phyloP scores from a whole-genome alignment of 1,140 invertebrate genomes.

The Eumaeus atala region DNA sequence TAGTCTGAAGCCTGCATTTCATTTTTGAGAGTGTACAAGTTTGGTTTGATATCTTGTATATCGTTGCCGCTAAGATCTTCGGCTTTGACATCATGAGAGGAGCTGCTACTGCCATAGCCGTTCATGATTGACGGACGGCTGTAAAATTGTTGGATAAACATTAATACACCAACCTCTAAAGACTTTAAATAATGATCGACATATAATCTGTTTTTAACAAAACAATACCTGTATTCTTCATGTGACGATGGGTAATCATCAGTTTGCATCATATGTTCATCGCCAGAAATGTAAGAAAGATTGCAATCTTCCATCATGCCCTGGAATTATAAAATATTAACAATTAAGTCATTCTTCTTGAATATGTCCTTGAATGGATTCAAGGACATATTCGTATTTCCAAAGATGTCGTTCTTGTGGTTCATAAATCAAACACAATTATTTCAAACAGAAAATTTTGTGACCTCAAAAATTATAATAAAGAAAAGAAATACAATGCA shows the following conservation, averaged over 20 bases:
- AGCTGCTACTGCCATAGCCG: constrained; percentile 61
- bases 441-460: too few relatives aligned
- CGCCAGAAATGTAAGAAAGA: constrained; percentile 65
- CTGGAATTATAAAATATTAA: constrained; percentile 36
- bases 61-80: constrained; percentile 65
- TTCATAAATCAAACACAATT: too few relatives aligned
- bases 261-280: constrained; percentile 68
- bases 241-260: constrained; percentile 70
- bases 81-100: constrained; percentile 65
- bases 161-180: neutral
- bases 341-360: too few relatives aligned
- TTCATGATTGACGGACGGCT: constrained; percentile 65
- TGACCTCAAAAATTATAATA: too few relatives aligned
- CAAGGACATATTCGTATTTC: too few relatives aligned
- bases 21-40: constrained; percentile 67
- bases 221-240: constrained; percentile 65
- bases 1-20: constrained; percentile 68
- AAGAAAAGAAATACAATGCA: too few relatives aligned
- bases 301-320: constrained; percentile 75
- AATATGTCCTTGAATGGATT: too few relatives aligned
- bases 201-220: neutral
- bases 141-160: constrained; percentile 12
- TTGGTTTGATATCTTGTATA: constrained; percentile 64
- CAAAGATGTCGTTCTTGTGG: too few relatives aligned
- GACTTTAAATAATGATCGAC: neutral